Percentiles rank a stretch among this genome's conserved stretches.
Evolutionary conservation across 2,797 vertebrate species (phyloP).

Genomic region (Chelmon rostratus): DNA sequence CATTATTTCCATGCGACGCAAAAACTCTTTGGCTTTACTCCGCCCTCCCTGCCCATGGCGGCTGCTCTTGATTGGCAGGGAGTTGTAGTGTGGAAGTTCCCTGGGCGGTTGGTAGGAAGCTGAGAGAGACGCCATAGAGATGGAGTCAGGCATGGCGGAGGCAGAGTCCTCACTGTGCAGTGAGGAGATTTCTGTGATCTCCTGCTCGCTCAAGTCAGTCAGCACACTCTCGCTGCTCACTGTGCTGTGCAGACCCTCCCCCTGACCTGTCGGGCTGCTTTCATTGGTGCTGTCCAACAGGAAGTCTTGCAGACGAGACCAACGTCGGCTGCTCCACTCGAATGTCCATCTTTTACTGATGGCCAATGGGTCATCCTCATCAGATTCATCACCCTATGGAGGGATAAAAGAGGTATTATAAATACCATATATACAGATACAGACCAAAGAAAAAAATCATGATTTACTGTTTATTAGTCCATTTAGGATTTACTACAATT

Average conservation of each 20-base stretch:
- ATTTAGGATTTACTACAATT: conserved; percentile 10
- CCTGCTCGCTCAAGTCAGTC: conserved; percentile 96
- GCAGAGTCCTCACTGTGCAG: conserved; percentile 92
- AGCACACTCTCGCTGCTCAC: conserved; percentile 96
- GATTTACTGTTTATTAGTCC: background rate
- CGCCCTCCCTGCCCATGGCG: conserved; percentile 85
- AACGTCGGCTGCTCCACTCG: conserved; percentile 95
- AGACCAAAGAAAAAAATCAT: background rate
- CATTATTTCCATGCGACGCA: conserved; percentile 94
- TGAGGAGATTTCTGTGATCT: conserved; percentile 89
- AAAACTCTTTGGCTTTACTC: conserved; percentile 91
- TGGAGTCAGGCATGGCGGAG: conserved; percentile 85
- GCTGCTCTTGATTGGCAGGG: conserved; percentile 85
- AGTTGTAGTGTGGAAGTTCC: conserved; percentile 83
- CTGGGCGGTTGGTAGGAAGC: conserved; percentile 71
- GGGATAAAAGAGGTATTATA: background rate
- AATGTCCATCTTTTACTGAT: conserved; percentile 99
- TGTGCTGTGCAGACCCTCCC: conserved; percentile 88
- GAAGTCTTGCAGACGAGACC: conserved; percentile 95
- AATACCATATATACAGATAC: background rate
- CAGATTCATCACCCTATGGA: conserved; percentile 94
- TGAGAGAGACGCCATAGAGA: conserved; percentile 81
- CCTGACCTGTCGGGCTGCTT: conserved; percentile 82
- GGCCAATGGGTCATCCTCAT: conserved; percentile 96
- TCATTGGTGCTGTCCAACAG: conserved; percentile 84